Evolutionary conservation across 2,113 vertebrate species (phyloP).

Genomic region (Asarcornis scutulata): DNA sequence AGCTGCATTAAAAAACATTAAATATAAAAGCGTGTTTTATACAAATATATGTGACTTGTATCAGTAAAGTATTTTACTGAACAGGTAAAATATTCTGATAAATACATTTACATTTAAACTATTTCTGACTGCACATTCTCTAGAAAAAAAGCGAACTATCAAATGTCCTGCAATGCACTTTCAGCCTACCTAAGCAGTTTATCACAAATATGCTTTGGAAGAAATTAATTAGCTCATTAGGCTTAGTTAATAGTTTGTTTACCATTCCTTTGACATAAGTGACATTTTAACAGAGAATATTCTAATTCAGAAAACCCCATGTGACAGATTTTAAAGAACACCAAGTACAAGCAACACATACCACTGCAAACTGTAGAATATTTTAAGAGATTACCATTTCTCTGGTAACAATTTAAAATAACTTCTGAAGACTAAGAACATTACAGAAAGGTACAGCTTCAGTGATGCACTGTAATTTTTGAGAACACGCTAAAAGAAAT

Average conservation of each 20-base stretch:
- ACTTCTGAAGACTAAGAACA: neutral
- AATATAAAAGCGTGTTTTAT: neutral
- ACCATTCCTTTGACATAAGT: slow-evolving; percentile 40
- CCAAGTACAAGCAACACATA: neutral
- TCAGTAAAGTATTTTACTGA: neutral
- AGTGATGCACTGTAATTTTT: neutral
- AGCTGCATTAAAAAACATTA: neutral
- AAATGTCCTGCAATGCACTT: neutral
- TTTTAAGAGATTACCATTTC: neutral
- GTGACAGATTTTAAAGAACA: neutral
- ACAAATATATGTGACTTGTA: neutral
- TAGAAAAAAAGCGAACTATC: neutral
- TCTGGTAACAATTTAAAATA: neutral
- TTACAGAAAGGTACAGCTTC: neutral
- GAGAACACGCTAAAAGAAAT: neutral
- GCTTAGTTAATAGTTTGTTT: slow-evolving; percentile 34
- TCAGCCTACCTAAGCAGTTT: slow-evolving; percentile 21
- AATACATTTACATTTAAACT: neutral
- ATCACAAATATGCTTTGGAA: slow-evolving; percentile 38
- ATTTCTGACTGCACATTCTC: neutral
- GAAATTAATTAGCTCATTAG: slow-evolving; percentile 62
- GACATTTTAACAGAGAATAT: slow-evolving; percentile 35
- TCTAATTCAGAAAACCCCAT: slow-evolving; percentile 27
- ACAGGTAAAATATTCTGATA: slow-evolving; percentile 3
- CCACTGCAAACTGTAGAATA: neutral